A percentile compares a stretch with the other conserved stretches of the same genome.
phyloP scores from a whole-genome alignment of 2,113 vertebrate species.

The Lucifuga dentata region DNA sequence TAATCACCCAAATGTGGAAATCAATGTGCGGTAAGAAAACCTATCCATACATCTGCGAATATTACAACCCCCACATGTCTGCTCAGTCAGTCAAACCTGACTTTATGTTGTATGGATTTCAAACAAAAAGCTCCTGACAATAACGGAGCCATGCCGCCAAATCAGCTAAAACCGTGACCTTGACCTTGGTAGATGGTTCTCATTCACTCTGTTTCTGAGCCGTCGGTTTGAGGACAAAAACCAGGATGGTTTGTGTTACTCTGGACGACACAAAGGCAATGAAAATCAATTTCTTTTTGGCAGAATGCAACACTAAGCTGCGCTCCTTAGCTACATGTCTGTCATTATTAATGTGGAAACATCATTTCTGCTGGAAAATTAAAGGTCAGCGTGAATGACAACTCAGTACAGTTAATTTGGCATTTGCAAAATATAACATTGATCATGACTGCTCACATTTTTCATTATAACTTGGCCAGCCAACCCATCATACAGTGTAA shows the following conservation, averaged over 20 bases:
- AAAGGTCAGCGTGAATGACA: constrained; percentile 40
- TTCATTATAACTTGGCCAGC: constrained; percentile 33
- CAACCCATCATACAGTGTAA: constrained; percentile 15
- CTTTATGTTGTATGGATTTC: constrained; percentile 57
- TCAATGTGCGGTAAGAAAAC: constrained; percentile 55
- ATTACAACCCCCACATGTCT: constrained; percentile 46
- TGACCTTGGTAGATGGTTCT: constrained; percentile 60
- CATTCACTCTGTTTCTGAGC: constrained; percentile 52
- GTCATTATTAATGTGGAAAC: constrained; percentile 36
- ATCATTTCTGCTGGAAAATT: constrained; percentile 26
- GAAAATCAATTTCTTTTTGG: constrained; percentile 48
- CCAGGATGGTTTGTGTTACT: constrained; percentile 35
- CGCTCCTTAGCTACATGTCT: constrained; percentile 1
- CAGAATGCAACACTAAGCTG: constrained; percentile 31
- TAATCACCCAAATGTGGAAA: constrained; percentile 74
- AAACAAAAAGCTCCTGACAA: constrained; percentile 62
- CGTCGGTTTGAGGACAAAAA: constrained; percentile 54
- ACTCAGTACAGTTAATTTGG: constrained; percentile 33
- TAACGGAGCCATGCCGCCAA: constrained; percentile 39
- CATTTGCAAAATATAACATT: constrained; percentile 27
- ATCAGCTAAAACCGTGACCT: constrained; percentile 57
- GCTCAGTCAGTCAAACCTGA: constrained; percentile 60
- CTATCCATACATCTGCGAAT: constrained; percentile 55
- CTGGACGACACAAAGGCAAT: constrained; percentile 13
- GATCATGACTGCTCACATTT: constrained; percentile 27